Percentiles rank a stretch among this genome's conserved stretches.
phyloP scores from a whole-genome alignment of 2,113 vertebrate species.

The Naja naja region DNA sequence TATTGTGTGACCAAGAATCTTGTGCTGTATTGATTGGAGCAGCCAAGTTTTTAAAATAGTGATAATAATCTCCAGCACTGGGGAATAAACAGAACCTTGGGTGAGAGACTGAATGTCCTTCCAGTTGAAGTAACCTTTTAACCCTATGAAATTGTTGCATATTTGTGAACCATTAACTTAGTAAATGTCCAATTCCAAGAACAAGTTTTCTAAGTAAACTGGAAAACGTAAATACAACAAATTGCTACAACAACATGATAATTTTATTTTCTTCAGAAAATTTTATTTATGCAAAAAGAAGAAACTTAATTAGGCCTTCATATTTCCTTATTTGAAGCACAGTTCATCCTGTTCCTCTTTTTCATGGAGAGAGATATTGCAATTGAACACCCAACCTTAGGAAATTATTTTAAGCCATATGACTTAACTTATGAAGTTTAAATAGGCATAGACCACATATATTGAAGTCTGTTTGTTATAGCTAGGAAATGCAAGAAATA shows the following conservation, averaged over 20 bases:
- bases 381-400: neutral
- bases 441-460: neutral
- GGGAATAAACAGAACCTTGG: neutral
- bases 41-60: neutral
- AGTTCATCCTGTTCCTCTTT: neutral
- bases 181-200: neutral
- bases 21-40: neutral
- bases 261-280: neutral
- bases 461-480: neutral
- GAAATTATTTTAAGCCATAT: neutral
- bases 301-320: neutral
- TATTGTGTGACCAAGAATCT: neutral
- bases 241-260: neutral
- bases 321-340: neutral
- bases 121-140: neutral
- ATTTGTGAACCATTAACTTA: neutral
- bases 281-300: neutral
- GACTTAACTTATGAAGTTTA: neutral
- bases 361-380: neutral
- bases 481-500: neutral
- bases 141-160: neutral
- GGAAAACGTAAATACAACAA: neutral
- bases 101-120: neutral
- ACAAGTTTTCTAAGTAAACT: neutral
- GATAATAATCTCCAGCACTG: neutral